These are phyloP conservation scores for Cochlearius cochlearius DNA, from an alignment of 2,113 vertebrate genomes.

Conservation along the genomic window DNA sequence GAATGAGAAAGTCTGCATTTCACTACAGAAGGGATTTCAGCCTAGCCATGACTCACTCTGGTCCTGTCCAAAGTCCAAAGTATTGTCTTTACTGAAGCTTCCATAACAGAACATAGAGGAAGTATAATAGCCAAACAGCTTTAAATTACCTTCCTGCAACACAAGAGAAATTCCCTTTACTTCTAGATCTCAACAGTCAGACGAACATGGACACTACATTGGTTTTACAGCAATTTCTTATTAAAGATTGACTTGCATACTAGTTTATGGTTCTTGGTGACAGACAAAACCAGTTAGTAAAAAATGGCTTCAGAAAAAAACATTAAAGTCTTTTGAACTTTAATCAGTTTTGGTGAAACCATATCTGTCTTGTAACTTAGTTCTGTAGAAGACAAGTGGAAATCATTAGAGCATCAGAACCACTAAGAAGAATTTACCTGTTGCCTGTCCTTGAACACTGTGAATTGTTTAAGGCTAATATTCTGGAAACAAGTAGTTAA, in stretches of 20 bases:
- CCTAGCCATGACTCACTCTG: not conserved
- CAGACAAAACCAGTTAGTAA: not conserved
- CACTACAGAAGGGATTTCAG: not conserved
- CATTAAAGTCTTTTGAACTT: not conserved
- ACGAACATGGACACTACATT: not conserved
- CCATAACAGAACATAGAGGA: not conserved
- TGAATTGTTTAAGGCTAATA: not conserved
- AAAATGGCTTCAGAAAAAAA: not conserved
- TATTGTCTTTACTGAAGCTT: not conserved
- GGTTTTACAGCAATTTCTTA: not conserved
- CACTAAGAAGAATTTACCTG: not conserved
- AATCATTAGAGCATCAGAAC: not conserved
- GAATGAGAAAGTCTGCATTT: not conserved
- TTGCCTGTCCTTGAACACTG: not conserved
- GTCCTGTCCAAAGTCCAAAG: not conserved
- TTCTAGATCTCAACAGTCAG: not conserved
- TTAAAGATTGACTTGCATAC: not conserved
- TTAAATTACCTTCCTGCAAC: not conserved
- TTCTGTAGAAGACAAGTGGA: not conserved
- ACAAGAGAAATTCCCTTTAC: not conserved
- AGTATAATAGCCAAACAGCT: not conserved
- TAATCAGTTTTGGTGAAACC: not conserved
- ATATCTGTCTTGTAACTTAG: not conserved
- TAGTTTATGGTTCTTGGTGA: not conserved
- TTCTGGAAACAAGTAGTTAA: not conserved